phyloP scores from a whole-genome alignment of 2,113 vertebrate genomes.

The Hassar affinis region DNA sequence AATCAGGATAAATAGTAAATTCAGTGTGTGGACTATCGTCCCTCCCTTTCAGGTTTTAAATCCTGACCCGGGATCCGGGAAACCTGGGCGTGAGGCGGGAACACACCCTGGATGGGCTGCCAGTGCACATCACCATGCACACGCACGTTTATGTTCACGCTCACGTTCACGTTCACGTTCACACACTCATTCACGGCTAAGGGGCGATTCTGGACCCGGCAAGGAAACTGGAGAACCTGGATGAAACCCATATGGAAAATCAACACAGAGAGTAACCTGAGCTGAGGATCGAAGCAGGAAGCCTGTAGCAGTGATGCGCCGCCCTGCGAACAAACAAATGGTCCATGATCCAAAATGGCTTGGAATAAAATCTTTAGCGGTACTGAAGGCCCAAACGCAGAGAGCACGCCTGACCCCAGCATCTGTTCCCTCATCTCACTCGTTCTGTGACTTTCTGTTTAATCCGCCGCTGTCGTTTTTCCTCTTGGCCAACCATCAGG shows the following conservation, averaged over 20 bases:
- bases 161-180: background rate
- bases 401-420: background rate
- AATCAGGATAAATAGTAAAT: background rate
- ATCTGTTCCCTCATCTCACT: background rate
- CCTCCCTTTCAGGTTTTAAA: background rate
- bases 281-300: background rate
- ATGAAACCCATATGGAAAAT: background rate
- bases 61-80: too few species aligned
- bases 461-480: background rate
- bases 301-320: background rate
- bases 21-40: too few species aligned
- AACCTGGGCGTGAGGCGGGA: background rate
- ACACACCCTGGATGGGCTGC: background rate
- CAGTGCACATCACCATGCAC: background rate
- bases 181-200: background rate
- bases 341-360: too few species aligned
- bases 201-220: background rate
- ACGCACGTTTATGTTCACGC: background rate
- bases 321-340: too few species aligned
- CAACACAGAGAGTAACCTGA: background rate
- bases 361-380: too few species aligned
- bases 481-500: constrained; percentile 8
- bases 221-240: background rate
- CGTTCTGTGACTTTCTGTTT: background rate
- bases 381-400: background rate